These are phyloP conservation scores for Dinomys branickii DNA, from an alignment of 2,113 vertebrate genomes.

Conservation along the genomic window DNA sequence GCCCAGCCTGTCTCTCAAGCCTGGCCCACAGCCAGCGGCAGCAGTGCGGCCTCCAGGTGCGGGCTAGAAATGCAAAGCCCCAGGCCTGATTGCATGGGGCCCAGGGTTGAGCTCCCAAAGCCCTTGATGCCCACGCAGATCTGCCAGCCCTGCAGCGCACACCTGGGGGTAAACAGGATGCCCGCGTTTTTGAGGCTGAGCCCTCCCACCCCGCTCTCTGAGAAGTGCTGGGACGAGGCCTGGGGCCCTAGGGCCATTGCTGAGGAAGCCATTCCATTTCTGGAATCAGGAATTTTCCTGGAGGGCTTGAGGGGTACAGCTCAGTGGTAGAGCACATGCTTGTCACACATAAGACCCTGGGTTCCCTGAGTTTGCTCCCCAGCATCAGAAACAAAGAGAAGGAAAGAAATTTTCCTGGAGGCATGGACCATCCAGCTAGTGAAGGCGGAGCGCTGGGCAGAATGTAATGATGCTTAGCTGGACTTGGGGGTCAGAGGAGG, in stretches of 20 bases:
- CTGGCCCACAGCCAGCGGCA: fast-evolving
- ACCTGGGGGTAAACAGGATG: not conserved
- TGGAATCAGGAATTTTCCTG: not conserved
- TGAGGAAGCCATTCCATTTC: not conserved
- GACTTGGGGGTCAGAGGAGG: not conserved
- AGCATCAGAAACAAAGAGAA: not conserved
- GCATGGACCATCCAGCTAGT: not conserved
- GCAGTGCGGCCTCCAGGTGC: not conserved
- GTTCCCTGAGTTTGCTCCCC: not conserved
- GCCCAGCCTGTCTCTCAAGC: not conserved
- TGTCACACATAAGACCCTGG: no score
- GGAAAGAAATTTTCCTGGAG: not conserved
- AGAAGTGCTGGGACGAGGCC: not conserved
- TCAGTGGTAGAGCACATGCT: not conserved
- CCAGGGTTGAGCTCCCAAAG: not conserved
- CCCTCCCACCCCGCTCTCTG: not conserved
- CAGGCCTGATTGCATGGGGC: not conserved
- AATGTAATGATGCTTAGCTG: not conserved
- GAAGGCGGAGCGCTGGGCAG: not conserved
- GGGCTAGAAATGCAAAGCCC: not conserved
- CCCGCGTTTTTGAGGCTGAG: not conserved
- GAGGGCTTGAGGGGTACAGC: not conserved
- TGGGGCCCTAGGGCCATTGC: not conserved
- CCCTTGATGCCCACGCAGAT: not conserved
- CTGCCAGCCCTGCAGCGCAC: not conserved